Percentiles rank a stretch among this genome's conserved stretches.
phyloP scores from a whole-genome alignment of 2,888 invertebrate genomes.

The Eupithecia inturbata region DNA sequence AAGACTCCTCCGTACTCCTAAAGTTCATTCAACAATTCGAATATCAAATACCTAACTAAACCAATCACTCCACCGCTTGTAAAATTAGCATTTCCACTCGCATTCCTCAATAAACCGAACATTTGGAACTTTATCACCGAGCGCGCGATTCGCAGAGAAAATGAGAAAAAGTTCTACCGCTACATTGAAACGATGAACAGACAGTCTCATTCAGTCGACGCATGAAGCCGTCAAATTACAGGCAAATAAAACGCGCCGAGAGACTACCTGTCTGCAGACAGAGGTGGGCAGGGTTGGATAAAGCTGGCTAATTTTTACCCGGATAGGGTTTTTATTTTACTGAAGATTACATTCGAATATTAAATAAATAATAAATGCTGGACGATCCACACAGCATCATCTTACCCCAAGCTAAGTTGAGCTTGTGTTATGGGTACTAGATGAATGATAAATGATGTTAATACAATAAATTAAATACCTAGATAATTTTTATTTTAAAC shows the following conservation, averaged over 20 bases:
- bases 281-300: slow-evolving; percentile 9
- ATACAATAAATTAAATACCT: no score
- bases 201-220: slow-evolving; percentile 39
- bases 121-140: slow-evolving; percentile 16
- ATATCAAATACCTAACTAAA: slow-evolving; percentile 1
- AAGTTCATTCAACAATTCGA: slow-evolving; percentile 1
- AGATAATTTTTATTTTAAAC: no score
- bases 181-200: slow-evolving; percentile 35
- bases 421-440: no score
- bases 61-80: slow-evolving; percentile 19
- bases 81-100: slow-evolving; percentile 13
- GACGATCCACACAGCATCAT: no score
- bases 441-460: no score
- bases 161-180: slow-evolving; percentile 20
- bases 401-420: no score
- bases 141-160: slow-evolving; percentile 9
- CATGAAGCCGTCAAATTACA: slow-evolving; percentile 47
- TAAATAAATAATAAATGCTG: no score
- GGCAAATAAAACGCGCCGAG: slow-evolving; percentile 39
- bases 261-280: slow-evolving; percentile 33
- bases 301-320: background rate
- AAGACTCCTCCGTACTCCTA: background rate
- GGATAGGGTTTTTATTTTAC: background rate
- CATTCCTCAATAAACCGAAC: slow-evolving; percentile 3
- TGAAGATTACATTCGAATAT: no score